Evolutionary conservation across 1,140 invertebrate genomes (phyloP).

Genomic region (Cepaea nemoralis): DNA sequence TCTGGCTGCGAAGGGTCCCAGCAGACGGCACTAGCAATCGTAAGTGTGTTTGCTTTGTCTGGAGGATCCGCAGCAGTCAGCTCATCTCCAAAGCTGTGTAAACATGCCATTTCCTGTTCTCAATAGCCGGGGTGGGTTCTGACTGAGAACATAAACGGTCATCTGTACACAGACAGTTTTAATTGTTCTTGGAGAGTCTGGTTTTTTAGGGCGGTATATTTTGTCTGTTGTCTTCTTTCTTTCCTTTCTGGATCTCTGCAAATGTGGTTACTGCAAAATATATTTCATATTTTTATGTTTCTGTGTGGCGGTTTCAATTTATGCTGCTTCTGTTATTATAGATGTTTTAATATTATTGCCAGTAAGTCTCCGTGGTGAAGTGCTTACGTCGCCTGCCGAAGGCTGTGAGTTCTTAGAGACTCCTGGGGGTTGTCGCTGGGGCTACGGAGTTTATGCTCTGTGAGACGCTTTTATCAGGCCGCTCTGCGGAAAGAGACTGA

Average conservation of each 20-base stretch:
- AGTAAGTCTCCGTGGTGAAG: too few species aligned
- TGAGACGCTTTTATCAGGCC: too few species aligned
- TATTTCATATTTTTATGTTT: too few species aligned
- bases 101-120: conserved; percentile 2
- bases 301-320: too few species aligned
- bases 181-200: not conserved
- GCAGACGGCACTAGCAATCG: not conserved
- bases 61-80: not conserved
- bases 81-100: not conserved
- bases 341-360: too few species aligned
- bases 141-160: not conserved
- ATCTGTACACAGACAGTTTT: not conserved
- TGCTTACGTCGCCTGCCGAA: too few species aligned
- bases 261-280: too few species aligned
- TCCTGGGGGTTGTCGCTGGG: too few species aligned
- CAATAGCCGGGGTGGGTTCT: not conserved
- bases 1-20: not conserved
- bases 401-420: too few species aligned
- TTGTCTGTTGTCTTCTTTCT: not conserved
- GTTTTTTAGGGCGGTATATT: not conserved
- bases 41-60: not conserved
- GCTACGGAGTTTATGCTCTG: too few species aligned
- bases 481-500: too few species aligned
- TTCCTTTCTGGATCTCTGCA: not conserved
- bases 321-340: too few species aligned